Conservation (phyloP, 1,140 invertebrate species). For the Plectrocnemia conspersa region DNA sequence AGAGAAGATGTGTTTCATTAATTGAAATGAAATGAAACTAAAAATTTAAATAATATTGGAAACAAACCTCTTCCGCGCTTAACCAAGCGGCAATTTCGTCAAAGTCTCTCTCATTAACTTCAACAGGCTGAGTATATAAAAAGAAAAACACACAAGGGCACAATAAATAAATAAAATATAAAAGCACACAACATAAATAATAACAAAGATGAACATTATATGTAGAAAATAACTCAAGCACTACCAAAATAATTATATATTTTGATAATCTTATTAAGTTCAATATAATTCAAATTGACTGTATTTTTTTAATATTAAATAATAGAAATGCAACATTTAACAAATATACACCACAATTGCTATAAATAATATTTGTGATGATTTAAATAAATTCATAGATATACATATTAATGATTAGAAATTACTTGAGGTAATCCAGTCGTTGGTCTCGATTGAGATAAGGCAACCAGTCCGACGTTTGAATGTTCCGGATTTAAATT, state of each 20-base stretch:
- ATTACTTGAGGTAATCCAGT: constrained; percentile 34
- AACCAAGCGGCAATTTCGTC: constrained; percentile 94
- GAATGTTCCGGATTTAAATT: constrained; percentile 63
- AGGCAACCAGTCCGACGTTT: constrained; percentile 49
- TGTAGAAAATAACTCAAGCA: constrained; percentile 9
- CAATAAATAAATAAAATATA: constrained; percentile 37
- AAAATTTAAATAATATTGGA: no score
- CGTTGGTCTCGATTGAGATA: constrained; percentile 40
- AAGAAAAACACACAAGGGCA: constrained; percentile 34
- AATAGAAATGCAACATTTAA: no score
- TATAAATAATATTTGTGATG: no score
- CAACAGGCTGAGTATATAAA: constrained; percentile 44
- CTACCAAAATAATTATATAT: constrained; percentile 17
- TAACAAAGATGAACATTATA: constrained; percentile 18
- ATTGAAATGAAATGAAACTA: no score
- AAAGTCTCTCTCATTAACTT: constrained; percentile 82
- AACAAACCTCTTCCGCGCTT: constrained; percentile 52
- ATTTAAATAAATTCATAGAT: no score
- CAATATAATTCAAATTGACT: no score
- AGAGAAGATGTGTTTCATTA: no score
- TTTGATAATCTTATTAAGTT: no score
- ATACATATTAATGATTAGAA: neutral
- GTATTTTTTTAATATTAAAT: no score
- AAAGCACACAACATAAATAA: constrained; percentile 38
- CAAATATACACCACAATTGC: no score